Percentiles rank a stretch among this genome's conserved stretches.
Evolutionary conservation across 2,797 vertebrate genomes (phyloP).

Genomic region (Onychomys torridus): DNA sequence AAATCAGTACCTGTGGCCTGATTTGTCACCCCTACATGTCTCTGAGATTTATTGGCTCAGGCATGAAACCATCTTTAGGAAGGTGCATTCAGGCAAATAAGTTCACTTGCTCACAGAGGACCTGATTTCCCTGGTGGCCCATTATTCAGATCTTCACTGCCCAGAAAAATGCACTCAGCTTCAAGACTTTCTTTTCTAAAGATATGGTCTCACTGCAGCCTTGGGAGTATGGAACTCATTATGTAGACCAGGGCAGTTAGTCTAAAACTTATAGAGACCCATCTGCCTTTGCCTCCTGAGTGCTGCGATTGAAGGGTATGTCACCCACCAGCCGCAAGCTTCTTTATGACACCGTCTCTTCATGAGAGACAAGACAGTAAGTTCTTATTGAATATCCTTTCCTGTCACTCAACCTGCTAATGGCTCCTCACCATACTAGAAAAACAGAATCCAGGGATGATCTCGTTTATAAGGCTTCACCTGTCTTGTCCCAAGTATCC

Average conservation of each 20-base stretch:
- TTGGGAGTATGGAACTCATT: not conserved
- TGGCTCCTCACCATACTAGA: not conserved
- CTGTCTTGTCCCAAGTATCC: not conserved
- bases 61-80: not conserved
- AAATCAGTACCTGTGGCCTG: not conserved
- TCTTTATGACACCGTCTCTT: not conserved
- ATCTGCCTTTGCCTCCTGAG: not conserved
- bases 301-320: not conserved
- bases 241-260: not conserved
- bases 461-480: not conserved
- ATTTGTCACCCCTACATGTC: not conserved
- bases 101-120: not conserved
- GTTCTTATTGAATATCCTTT: not conserved
- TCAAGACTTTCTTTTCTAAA: not conserved
- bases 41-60: not conserved
- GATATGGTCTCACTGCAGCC: not conserved
- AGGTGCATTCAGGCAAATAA: not conserved
- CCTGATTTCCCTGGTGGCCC: not conserved
- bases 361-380: not conserved
- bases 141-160: not conserved
- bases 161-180: not conserved
- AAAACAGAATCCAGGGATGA: slow-evolving; percentile 1
- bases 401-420: not conserved
- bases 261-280: not conserved
- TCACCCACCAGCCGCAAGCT: not conserved